Base-by-base conservation (phyloP, 2,888 invertebrate genomes). In the Cantharis flavilabris region DNA sequence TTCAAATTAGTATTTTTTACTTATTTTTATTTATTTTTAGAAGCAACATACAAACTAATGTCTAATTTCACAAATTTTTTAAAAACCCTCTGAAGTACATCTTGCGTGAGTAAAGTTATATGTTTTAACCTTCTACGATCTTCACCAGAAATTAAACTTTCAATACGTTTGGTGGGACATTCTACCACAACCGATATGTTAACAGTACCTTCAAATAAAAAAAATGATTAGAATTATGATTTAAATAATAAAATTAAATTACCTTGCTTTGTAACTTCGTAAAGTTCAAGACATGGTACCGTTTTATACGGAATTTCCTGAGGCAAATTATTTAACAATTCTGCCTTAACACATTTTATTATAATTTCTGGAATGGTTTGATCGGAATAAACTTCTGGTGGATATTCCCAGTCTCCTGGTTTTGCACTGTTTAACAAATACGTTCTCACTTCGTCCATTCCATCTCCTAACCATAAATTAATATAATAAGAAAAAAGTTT, bases 221-320 rank as follows among this genome's bases (percentile, higher is more conserved):
- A 20, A 20, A 20, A 20, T 20, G 20, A 20, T 20, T 20, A 20
- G 20, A 20, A 20, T 20, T 20, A 20, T 20, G 20, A 20, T 20
- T 20, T 20, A 20, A 20, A 3, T 20, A 20, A 20, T 20, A 20
- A 20, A 49, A n/a, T 49, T 49, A n/a, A n/a, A 49, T 49, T 49
- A 49, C 49, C 49, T 49, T 49, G n/a, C 3, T 49, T 49, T 2
- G 49, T 49, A 49, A 49, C 49, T 81, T 93, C 92, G 82, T 91
- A 92, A 85, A 92, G 93, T 86, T 96, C 95, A 14, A 97, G 85
- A 70, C 89, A 84, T 9, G 93, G 90, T 77, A 90, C 89, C 3
- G 98, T 85, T 63, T 88, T 90, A 85, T 98, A 98, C 0, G 98
- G 98, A 65, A 98, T 91, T 89, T 98, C 97, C 81, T 96, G 91